Evolutionary conservation across 1,140 invertebrate genomes (phyloP).

Genomic region (Drosophila fuyamai): DNA sequence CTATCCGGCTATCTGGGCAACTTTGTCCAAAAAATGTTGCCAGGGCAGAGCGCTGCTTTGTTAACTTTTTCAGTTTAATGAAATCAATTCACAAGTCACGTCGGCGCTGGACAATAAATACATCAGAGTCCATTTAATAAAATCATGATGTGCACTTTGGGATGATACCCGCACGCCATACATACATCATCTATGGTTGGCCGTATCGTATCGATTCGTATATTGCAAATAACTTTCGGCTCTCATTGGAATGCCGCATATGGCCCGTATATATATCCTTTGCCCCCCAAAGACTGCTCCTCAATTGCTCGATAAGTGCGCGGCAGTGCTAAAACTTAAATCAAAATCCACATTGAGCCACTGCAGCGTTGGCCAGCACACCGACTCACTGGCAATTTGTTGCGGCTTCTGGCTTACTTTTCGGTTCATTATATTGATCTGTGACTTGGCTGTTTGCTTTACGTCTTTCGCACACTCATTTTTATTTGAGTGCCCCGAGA

Average conservation of each 20-base stretch:
- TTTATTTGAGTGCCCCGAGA: slow-evolving; percentile 35
- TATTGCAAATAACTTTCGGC: slow-evolving; percentile 72
- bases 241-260: slow-evolving; percentile 77
- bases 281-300: slow-evolving; percentile 12
- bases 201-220: slow-evolving; percentile 65
- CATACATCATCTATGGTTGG: slow-evolving; percentile 40
- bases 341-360: slow-evolving; percentile 67
- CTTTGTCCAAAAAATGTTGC: slow-evolving; percentile 70
- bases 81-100: slow-evolving; percentile 85
- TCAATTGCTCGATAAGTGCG: slow-evolving; percentile 74
- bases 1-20: slow-evolving; percentile 33
- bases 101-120: slow-evolving; percentile 85
- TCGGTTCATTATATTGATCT: slow-evolving; percentile 60
- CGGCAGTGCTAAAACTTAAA: slow-evolving; percentile 65
- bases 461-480: slow-evolving; percentile 51
- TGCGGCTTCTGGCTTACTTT: slow-evolving; percentile 48
- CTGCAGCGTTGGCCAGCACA: slow-evolving; percentile 28
- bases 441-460: slow-evolving; percentile 24
- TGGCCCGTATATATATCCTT: slow-evolving; percentile 21
- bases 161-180: slow-evolving; percentile 55
- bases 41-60: slow-evolving; percentile 59
- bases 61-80: slow-evolving; percentile 84
- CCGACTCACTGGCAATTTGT: slow-evolving; percentile 45
- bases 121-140: slow-evolving; percentile 85
- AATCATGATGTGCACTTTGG: slow-evolving; percentile 84